phyloP scores from a whole-genome alignment of 2,113 vertebrate genomes.

The Ovis aries region DNA sequence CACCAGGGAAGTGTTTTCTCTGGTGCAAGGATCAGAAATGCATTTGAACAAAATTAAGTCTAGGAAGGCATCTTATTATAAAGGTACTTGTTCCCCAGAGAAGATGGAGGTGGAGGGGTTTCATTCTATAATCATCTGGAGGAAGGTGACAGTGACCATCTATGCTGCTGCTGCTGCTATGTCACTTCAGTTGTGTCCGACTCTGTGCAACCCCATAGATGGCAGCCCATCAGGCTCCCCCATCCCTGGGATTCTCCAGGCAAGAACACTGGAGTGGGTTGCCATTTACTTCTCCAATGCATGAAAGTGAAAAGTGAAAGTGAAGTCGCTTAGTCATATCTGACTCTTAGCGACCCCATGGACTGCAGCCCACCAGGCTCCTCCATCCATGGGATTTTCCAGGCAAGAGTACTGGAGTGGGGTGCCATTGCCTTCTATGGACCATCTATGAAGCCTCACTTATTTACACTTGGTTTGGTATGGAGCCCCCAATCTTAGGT shows the following conservation, averaged over 20 bases:
- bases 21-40: not conserved
- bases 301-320: not conserved
- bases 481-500: not conserved
- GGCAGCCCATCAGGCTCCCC: not conserved
- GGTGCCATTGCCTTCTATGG: not conserved
- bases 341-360: not conserved
- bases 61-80: not conserved
- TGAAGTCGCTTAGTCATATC: rapidly evolving
- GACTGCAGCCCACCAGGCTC: not conserved
- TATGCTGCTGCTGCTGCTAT: not conserved
- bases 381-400: not conserved
- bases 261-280: not conserved
- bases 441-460: not conserved
- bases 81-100: not conserved
- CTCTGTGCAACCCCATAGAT: too few species aligned
- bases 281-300: not conserved
- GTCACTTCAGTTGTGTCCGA: rapidly evolving
- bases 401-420: not conserved
- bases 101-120: not conserved
- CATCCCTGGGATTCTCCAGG: not conserved
- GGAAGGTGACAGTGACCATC: not conserved
- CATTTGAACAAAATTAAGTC: not conserved
- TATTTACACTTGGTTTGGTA: not conserved
- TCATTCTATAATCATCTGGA: not conserved
- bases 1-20: not conserved